Conservation (phyloP, 2,113 vertebrate genomes). For the Falcunculus frontatus region DNA sequence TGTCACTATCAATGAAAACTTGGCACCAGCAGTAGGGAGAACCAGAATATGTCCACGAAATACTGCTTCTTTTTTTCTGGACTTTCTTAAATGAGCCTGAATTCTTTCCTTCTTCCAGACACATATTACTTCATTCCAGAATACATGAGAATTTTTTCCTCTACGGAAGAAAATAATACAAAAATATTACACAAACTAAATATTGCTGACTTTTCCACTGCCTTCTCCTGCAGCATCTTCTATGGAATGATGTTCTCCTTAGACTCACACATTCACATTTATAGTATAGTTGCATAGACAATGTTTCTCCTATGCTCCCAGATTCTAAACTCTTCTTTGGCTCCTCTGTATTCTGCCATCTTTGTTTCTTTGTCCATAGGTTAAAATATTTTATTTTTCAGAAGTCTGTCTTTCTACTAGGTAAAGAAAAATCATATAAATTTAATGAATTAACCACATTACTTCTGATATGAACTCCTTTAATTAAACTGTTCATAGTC, state of each 20-base stretch:
- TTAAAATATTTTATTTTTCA: background rate
- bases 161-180: background rate
- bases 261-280: background rate
- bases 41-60: background rate
- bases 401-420: background rate
- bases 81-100: background rate
- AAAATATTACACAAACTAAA: background rate
- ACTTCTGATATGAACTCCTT: background rate
- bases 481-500: background rate
- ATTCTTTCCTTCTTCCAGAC: background rate
- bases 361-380: background rate
- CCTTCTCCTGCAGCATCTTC: background rate
- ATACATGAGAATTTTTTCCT: background rate
- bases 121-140: background rate
- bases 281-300: background rate
- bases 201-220: background rate
- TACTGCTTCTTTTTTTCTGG: background rate
- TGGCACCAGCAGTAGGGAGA: background rate
- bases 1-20: background rate
- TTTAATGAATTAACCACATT: background rate
- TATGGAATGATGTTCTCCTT: background rate
- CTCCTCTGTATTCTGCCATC: background rate
- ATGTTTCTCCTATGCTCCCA: background rate
- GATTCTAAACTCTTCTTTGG: background rate
- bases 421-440: background rate